A percentile compares a stretch with the other conserved stretches of the same genome.
Conservation (phyloP, 2,113 vertebrate genomes). For the Vulpes lagopus region DNA sequence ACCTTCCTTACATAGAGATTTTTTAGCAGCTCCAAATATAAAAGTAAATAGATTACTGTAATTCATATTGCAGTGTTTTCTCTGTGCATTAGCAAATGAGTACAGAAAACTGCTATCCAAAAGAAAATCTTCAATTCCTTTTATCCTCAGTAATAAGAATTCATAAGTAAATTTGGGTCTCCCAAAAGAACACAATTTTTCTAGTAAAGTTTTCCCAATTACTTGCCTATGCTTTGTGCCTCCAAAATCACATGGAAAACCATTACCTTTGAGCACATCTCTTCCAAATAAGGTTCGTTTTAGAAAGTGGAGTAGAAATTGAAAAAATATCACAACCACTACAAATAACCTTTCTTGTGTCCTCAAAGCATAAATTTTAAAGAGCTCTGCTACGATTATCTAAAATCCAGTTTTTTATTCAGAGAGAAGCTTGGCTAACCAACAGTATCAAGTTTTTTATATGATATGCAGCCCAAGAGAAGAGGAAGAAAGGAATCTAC, state of each 20-base stretch:
- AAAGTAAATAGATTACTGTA: neutral
- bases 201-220: neutral
- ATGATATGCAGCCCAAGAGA: neutral
- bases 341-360: slow-evolving; percentile 58
- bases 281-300: slow-evolving; percentile 4
- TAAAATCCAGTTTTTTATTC: slow-evolving; percentile 62
- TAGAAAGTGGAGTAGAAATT: slow-evolving; percentile 23
- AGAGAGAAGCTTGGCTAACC: slow-evolving; percentile 4
- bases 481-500: neutral
- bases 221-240: neutral
- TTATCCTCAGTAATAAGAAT: neutral
- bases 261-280: neutral
- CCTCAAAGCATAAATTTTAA: slow-evolving; percentile 68
- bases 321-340: slow-evolving; percentile 61
- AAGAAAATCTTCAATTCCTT: neutral
- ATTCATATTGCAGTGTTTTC: neutral
- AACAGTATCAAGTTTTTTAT: slow-evolving; percentile 32
- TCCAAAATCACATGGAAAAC: neutral
- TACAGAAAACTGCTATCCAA: neutral
- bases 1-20: neutral
- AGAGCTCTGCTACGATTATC: slow-evolving; percentile 46
- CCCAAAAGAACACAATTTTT: neutral
- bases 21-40: slow-evolving; percentile 18
- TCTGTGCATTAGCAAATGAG: neutral
- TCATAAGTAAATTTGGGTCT: neutral